Conservation (phyloP, 37 sponge, comb jelly and placozoan genomes). For the Diacarnus erythraeanus region DNA sequence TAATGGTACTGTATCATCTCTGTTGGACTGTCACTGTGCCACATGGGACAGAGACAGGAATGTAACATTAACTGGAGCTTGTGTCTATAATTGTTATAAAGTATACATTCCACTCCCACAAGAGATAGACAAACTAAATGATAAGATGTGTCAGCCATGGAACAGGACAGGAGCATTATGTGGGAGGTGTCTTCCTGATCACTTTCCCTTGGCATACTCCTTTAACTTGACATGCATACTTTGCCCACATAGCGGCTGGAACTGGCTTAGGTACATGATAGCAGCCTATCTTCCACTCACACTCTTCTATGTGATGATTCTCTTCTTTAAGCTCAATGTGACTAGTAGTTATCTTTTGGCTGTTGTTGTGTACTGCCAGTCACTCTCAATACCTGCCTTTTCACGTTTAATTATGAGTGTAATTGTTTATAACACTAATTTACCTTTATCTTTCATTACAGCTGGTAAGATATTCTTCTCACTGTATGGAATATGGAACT, state of each 20-base stretch:
- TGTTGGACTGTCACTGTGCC: background rate
- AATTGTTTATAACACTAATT: background rate
- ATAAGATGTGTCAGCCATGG: conserved; percentile 12
- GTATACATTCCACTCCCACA: background rate
- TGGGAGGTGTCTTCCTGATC: conserved; percentile 40
- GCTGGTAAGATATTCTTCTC: background rate
- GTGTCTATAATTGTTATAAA: background rate
- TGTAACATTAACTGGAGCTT: background rate
- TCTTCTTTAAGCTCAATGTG: conserved; percentile 11
- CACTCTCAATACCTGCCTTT: conserved; percentile 13
- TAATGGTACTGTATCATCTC: background rate
- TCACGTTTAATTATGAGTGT: background rate
- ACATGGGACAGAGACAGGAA: background rate
- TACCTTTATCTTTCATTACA: background rate
- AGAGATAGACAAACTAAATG: background rate
- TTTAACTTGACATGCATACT: conserved; percentile 6
- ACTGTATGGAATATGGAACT: conserved; percentile 13
- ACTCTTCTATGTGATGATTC: conserved; percentile 17
- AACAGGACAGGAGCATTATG: conserved; percentile 58
- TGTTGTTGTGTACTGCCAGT: conserved; percentile 59
- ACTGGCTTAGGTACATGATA: conserved; percentile 6
- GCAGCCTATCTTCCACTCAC: conserved; percentile 29
- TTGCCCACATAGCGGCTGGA: background rate
- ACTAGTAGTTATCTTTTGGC: conserved; percentile 47
- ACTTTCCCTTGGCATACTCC: conserved; percentile 36